phyloP scores from a whole-genome alignment of 2,888 invertebrate species.

The Cynaeus angustus region DNA sequence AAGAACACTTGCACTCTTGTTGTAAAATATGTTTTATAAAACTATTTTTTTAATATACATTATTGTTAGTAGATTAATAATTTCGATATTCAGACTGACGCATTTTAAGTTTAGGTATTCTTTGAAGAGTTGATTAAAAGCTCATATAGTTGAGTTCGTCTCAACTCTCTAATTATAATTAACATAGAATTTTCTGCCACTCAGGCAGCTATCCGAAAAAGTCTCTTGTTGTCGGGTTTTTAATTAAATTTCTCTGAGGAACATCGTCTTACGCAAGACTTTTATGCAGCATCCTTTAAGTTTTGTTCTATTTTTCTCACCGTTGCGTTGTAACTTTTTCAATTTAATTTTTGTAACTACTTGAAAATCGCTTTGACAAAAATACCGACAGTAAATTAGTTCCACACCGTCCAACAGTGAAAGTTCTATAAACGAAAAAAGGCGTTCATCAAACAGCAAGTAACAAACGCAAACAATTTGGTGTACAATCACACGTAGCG shows the following conservation, averaged over 20 bases:
- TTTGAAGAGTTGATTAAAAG: too few relatives aligned
- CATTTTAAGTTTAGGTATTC: too few relatives aligned
- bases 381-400: constrained; percentile 26
- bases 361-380: constrained; percentile 23
- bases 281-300: constrained; percentile 4
- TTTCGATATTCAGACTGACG: too few relatives aligned
- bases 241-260: constrained; percentile 31
- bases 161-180: background rate
- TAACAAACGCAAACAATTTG: constrained; percentile 38
- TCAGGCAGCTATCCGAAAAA: constrained; percentile 13
- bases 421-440: constrained; percentile 7
- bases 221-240: constrained; percentile 30
- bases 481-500: constrained; percentile 25
- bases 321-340: constrained; percentile 7
- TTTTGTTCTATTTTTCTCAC: constrained; percentile 9
- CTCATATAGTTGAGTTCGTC: background rate
- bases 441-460: constrained; percentile 15
- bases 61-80: too few relatives aligned
- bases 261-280: constrained; percentile 1
- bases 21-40: too few relatives aligned
- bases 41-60: too few relatives aligned
- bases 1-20: too few relatives aligned
- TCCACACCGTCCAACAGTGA: background rate
- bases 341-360: constrained; percentile 18
- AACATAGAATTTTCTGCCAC: constrained; percentile 7